Percentiles rank a stretch among this genome's conserved stretches.
Evolutionary conservation across 2,113 vertebrate genomes (phyloP).

Genomic region (Mustela lutreola): DNA sequence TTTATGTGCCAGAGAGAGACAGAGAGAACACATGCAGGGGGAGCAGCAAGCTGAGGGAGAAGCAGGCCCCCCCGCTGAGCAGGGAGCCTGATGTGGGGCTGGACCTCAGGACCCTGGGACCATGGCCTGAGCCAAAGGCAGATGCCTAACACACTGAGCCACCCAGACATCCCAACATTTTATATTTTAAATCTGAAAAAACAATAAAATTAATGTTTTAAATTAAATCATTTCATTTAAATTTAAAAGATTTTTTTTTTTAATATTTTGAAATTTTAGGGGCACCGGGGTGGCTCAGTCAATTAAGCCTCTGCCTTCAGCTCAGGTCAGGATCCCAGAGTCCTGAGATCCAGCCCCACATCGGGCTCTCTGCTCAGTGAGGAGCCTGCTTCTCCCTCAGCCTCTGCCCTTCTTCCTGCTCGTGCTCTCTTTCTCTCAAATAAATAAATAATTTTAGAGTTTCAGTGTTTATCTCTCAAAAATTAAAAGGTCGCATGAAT

Average conservation of each 20-base stretch:
- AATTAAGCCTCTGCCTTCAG: too few species aligned
- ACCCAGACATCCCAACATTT: neutral
- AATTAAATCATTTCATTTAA: neutral
- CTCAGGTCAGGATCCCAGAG: neutral
- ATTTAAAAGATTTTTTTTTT: neutral
- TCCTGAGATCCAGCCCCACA: neutral
- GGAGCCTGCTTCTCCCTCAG: too few species aligned
- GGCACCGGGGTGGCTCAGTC: too few species aligned
- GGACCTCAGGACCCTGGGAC: neutral
- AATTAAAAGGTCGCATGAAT: conserved; percentile 24
- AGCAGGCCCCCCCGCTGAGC: neutral
- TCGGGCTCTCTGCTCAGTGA: neutral
- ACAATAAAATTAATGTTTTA: neutral
- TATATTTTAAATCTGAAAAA: conserved; percentile 14
- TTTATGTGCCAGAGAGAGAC: neutral
- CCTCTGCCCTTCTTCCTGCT: neutral
- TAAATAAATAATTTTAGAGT: neutral
- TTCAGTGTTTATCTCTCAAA: neutral
- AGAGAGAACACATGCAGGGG: too few species aligned
- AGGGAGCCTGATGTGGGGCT: too few species aligned
- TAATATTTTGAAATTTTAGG: neutral
- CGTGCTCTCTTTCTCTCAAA: neutral
- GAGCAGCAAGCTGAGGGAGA: neutral
- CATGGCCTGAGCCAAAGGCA: neutral
- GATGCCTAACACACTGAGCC: neutral